A percentile compares a stretch with the other conserved stretches of the same genome.
These are phyloP conservation scores for Palythoa grandis DNA, from an alignment of 92 coral and sea anemone species.

Conservation along the genomic window DNA sequence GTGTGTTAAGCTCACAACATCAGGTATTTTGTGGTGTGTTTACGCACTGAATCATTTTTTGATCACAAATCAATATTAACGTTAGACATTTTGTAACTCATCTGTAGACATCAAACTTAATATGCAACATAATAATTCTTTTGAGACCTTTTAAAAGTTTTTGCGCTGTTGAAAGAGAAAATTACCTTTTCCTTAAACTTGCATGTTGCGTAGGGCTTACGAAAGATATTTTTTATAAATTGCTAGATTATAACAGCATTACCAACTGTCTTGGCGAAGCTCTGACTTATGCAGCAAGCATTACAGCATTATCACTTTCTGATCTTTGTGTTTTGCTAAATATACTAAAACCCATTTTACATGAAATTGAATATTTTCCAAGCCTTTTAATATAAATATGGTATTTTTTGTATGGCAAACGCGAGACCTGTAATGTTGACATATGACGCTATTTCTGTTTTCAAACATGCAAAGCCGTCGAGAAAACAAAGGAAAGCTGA, in stretches of 20 bases:
- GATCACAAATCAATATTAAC: not conserved
- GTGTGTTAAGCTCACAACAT: not conserved
- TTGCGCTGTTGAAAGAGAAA: not conserved
- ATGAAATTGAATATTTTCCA: not conserved
- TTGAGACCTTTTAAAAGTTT: not conserved
- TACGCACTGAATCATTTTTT: not conserved
- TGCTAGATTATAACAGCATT: not conserved
- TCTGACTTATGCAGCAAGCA: not conserved
- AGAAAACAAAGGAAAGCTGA: not conserved
- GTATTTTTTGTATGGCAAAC: not conserved
- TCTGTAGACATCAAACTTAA: not conserved
- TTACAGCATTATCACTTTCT: not conserved
- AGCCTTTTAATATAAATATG: not conserved
- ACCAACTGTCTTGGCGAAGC: not conserved
- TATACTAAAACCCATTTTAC: not conserved
- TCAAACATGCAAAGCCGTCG: slow-evolving; percentile 6
- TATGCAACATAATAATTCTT: not conserved
- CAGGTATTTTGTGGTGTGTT: not conserved
- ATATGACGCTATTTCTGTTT: slow-evolving; percentile 34
- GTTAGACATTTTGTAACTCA: not conserved
- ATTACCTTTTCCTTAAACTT: not conserved
- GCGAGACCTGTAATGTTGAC: slow-evolving; percentile 24
- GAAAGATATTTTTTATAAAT: not conserved
- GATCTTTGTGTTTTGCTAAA: not conserved
- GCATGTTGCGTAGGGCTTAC: not conserved